Conservation (phyloP, 1,140 invertebrate species). For the Drosophila elegans region DNA sequence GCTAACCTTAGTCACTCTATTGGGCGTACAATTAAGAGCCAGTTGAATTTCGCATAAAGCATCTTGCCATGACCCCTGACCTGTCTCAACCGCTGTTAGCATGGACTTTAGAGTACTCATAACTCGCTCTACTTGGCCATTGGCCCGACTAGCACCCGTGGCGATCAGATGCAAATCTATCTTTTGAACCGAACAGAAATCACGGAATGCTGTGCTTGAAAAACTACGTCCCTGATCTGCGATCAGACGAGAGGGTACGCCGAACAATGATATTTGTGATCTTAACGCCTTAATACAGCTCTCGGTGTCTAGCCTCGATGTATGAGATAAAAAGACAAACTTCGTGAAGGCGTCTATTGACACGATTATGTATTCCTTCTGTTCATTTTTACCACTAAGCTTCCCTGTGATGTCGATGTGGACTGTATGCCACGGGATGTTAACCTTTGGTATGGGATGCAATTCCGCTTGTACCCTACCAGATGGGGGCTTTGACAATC, state of each 20-base stretch:
- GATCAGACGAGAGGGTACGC: neutral
- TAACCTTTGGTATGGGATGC: too few relatives aligned
- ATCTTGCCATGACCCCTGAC: too few relatives aligned
- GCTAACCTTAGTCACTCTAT: slow-evolving; percentile 1
- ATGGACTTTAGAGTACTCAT: slow-evolving; percentile 9
- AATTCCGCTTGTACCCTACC: neutral
- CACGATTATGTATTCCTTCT: too few relatives aligned
- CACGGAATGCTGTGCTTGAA: slow-evolving; percentile 6
- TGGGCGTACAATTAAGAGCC: neutral
- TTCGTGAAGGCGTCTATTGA: too few relatives aligned
- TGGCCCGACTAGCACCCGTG: neutral
- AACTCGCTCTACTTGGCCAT: slow-evolving; percentile 1
- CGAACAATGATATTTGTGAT: slow-evolving; percentile 1
- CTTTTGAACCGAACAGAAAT: neutral
- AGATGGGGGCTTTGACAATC: neutral
- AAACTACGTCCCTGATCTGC: slow-evolving; percentile 8
- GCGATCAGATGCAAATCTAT: neutral
- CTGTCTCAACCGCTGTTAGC: neutral
- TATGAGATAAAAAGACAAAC: too few relatives aligned
- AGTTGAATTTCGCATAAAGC: neutral
- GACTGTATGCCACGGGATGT: too few relatives aligned
- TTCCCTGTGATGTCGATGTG: too few relatives aligned
- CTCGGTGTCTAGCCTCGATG: too few relatives aligned
- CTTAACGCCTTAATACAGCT: too few relatives aligned
- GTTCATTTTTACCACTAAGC: too few relatives aligned